Evolutionary conservation across 92 coral and sea anemone species (phyloP), one percentile per base, ranked within the genome.

Genomic region (Hydrozoanthus gracilis): DNA sequence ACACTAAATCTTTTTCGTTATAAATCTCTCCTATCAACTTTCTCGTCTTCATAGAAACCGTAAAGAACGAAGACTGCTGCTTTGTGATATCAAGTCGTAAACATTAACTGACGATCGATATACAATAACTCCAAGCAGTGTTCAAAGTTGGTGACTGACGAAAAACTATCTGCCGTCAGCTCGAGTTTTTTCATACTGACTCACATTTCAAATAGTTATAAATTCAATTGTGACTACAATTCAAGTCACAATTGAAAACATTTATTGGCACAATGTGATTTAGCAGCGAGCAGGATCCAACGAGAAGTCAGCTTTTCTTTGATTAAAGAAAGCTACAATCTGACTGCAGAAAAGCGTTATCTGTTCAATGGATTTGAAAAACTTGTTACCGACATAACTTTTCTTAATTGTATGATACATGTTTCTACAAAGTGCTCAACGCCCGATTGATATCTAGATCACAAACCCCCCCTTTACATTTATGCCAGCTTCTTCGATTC

Each of bases 81-180:
- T 27, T 27, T 27, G 39, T 27, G 39, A 27, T 27, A 27, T 2
- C 39, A 27, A 27, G 39, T 27, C 39, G 39, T 27, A 27, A 27
- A 27, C 16, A 74, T 18, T 49, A 5, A 20, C 47, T 18, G 6
- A 4, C 66, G 55, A 35, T 47, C 67, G 4, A 9, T 6, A 51
- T 48, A 35, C 51, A 60, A n/a, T n/a, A n/a, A 65, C 12, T 35
- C 17, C 10, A 66, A 47, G 13, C 46, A 64, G n/a, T 48, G 48
- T 52, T 62, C 51, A 48, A 13, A 48, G 51, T 51, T 80, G 47
- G 85, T 17, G 27, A 4, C 8, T 16, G 46, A 60, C 64, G 15
- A 46, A 9, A 80, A 80, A 66, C 39, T n/a, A 8, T 39, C 74
- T 80, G 85, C 60, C 45, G 49, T 65, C 18, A 39, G 12, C 62